These are phyloP conservation scores for Pseudocheirus occidentalis DNA, from an alignment of 2,797 vertebrate genomes.

Conservation along the genomic window DNA sequence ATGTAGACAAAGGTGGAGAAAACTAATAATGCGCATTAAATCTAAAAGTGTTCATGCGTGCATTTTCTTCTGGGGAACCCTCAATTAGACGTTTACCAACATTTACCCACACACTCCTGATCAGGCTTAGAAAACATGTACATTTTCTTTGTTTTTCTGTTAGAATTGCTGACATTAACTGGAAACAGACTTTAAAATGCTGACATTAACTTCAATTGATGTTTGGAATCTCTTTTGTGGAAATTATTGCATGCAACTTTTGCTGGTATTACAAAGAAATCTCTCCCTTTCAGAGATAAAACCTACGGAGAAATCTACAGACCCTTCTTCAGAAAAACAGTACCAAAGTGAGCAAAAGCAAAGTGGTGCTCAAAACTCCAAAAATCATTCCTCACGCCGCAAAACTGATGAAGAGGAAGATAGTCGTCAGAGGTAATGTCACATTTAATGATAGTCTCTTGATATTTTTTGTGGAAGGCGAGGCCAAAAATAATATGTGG, in stretches of 20 bases:
- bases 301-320: slow-evolving; percentile 57
- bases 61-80: not conserved
- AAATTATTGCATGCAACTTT: slow-evolving; percentile 1
- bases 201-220: not conserved
- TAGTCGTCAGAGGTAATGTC: slow-evolving; percentile 72
- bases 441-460: not conserved
- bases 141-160: not conserved
- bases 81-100: not conserved
- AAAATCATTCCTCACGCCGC: not conserved
- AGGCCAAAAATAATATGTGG: not conserved
- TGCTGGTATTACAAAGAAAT: slow-evolving; percentile 27
- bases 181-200: not conserved
- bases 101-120: not conserved
- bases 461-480: not conserved
- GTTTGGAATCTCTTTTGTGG: not conserved
- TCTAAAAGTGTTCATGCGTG: not conserved
- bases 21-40: not conserved
- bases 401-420: slow-evolving; percentile 53
- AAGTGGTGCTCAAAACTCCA: slow-evolving; percentile 24
- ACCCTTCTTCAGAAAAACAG: slow-evolving; percentile 2
- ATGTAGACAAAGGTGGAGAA: not conserved
- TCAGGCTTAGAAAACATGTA: not conserved
- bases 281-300: slow-evolving; percentile 69
- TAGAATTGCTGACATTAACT: not conserved
- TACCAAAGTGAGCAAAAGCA: slow-evolving; percentile 68